Percentiles rank a stretch among this genome's conserved stretches.
Evolutionary conservation across 2,113 vertebrate species (phyloP).

Genomic region (Heterotilapia buettikoferi): DNA sequence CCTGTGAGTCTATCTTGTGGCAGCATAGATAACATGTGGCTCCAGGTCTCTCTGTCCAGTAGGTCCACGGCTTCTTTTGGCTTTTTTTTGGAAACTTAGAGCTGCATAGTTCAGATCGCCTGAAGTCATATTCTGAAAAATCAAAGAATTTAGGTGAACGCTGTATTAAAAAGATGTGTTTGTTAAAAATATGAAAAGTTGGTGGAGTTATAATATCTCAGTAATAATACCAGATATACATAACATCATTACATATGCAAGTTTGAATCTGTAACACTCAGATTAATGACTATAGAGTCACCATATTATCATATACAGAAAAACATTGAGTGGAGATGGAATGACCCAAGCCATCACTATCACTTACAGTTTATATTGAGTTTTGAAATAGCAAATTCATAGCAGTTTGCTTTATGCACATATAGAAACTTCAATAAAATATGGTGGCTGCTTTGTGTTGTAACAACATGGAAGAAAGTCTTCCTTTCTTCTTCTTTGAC

Average conservation of each 20-base stretch:
- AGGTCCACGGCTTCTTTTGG: background rate
- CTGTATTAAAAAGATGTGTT: background rate
- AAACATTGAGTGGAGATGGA: rapidly evolving
- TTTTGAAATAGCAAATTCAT: background rate
- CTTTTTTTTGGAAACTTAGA: background rate
- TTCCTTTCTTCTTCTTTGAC: rapidly evolving
- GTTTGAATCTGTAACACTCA: background rate
- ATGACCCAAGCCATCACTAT: background rate
- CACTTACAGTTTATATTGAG: background rate
- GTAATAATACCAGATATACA: background rate
- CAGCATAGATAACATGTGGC: background rate
- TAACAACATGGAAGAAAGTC: background rate
- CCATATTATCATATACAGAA: background rate
- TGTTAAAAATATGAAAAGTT: background rate
- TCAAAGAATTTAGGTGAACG: background rate
- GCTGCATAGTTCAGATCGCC: background rate
- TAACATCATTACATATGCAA: background rate
- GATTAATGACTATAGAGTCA: background rate
- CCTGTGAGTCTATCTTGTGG: background rate
- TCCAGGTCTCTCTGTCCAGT: background rate
- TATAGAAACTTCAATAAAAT: rapidly evolving
- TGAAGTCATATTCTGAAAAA: background rate
- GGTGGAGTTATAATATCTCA: background rate
- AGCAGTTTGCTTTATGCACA: background rate
- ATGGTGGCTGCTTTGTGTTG: background rate